Evolutionary conservation across 2,797 vertebrate species (phyloP).

Genomic region (Melanotaenia boesemani): DNA sequence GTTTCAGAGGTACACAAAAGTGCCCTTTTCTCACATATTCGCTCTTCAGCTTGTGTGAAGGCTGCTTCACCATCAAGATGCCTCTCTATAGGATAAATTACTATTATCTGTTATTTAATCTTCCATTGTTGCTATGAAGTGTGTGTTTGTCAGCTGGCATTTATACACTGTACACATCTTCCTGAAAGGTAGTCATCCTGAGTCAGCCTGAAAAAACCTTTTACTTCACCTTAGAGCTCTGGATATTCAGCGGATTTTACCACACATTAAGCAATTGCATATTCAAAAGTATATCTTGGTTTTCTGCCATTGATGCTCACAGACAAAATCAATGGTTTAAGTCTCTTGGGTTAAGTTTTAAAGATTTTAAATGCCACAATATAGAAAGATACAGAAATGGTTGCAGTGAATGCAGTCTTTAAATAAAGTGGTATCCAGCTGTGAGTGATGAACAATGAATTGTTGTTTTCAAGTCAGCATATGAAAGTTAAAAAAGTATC

Average conservation of each 20-base stretch:
- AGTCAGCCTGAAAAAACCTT: slow-evolving; percentile 34
- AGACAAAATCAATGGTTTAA: not conserved
- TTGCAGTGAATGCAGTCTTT: too few relatives aligned
- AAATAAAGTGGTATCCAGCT: not conserved
- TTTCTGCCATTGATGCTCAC: slow-evolving; percentile 13
- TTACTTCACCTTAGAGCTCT: slow-evolving; percentile 15
- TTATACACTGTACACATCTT: not conserved
- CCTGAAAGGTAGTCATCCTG: slow-evolving; percentile 3
- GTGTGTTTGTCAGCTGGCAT: slow-evolving; percentile 10
- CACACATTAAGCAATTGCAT: slow-evolving; percentile 23
- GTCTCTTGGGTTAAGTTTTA: not conserved
- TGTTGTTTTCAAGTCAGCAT: not conserved
- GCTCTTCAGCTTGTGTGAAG: not conserved
- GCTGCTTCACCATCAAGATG: slow-evolving; percentile 1
- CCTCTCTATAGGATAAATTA: not conserved
- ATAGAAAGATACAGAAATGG: not conserved
- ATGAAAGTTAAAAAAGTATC: not conserved
- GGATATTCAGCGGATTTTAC: slow-evolving; percentile 37
- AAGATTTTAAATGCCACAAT: not conserved
- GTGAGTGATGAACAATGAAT: not conserved
- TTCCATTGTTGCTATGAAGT: slow-evolving; percentile 16
- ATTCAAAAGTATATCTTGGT: slow-evolving; percentile 25
- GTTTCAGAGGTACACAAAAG: slow-evolving; percentile 4
- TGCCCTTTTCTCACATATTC: not conserved
- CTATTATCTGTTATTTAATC: slow-evolving; percentile 21